Evolutionary conservation across 2,797 vertebrate species (phyloP).

Genomic region (Lithobates pipiens): DNA sequence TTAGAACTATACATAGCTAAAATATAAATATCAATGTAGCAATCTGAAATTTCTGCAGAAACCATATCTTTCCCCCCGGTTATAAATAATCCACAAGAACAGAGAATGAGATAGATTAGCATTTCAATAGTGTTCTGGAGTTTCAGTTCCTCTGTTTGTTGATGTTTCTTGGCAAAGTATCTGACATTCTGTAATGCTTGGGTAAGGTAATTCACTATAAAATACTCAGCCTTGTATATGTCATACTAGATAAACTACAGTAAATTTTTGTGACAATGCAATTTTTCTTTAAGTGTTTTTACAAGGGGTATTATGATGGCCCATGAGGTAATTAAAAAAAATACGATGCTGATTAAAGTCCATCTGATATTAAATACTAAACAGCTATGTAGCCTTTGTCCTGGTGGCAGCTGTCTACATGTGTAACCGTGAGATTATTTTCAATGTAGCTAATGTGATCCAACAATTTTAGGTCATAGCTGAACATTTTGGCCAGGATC

Average conservation of each 20-base stretch:
- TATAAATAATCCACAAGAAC: conserved; percentile 52
- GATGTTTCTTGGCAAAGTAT: conserved; percentile 56
- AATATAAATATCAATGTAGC: conserved; percentile 48
- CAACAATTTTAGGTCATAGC: too few species aligned
- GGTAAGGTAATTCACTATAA: conserved; percentile 21
- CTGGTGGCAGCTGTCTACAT: neutral
- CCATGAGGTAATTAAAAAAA: too few species aligned
- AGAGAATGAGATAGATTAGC: conserved; percentile 51
- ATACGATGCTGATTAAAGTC: neutral
- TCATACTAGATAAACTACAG: neutral
- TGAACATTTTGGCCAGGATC: too few species aligned
- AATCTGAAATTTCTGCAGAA: conserved; percentile 41
- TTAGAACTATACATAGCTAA: conserved; percentile 27
- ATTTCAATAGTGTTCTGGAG: conserved; percentile 50
- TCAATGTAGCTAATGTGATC: too few species aligned
- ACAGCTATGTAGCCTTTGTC: neutral
- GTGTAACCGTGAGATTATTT: too few species aligned
- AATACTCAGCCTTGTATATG: conserved; percentile 27
- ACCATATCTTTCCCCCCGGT: conserved; percentile 27
- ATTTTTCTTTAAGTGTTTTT: neutral
- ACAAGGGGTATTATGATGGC: neutral
- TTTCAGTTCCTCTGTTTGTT: conserved; percentile 46
- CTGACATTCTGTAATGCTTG: conserved; percentile 24
- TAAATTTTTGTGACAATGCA: neutral
- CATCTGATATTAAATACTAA: too few species aligned